phyloP scores from a whole-genome alignment of 2,888 invertebrate genomes.

The Crioceris asparagi region DNA sequence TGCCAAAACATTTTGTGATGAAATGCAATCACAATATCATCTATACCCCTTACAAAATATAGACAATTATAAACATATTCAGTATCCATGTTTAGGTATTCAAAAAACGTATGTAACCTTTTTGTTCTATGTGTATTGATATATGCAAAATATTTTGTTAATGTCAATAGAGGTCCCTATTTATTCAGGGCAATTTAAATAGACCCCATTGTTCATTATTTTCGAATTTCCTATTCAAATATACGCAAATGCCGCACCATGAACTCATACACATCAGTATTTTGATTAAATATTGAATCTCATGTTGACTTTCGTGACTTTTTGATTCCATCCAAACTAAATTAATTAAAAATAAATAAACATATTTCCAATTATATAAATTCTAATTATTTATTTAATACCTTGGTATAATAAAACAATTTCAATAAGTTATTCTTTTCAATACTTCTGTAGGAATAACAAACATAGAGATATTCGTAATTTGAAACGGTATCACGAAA shows the following conservation, averaged over 20 bases:
- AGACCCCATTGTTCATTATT: conserved; percentile 28
- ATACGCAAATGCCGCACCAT: conserved; percentile 12
- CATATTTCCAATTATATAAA: too few species aligned
- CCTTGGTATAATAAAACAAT: too few species aligned
- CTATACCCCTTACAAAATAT: too few species aligned
- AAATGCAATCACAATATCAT: too few species aligned
- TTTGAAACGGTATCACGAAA: too few species aligned
- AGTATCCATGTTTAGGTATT: conserved; percentile 4
- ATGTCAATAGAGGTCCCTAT: conserved; percentile 26
- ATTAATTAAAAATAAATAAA: not conserved
- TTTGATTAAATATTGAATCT: conserved; percentile 12
- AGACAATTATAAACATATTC: too few species aligned
- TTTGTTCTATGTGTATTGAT: conserved; percentile 17
- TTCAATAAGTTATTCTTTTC: too few species aligned
- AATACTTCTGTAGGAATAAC: too few species aligned
- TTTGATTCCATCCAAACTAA: conserved; percentile 5
- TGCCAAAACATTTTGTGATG: too few species aligned
- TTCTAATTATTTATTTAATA: too few species aligned
- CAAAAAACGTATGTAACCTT: conserved; percentile 8
- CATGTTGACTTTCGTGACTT: conserved; percentile 9
- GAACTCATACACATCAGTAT: not conserved
- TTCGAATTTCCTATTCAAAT: conserved; percentile 22
- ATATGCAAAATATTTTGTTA: conserved; percentile 25
- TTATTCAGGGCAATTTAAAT: conserved; percentile 25
- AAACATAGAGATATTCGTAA: too few species aligned